phyloP scores from a whole-genome alignment of 2,797 vertebrate species.

The Aldrovandia affinis region DNA sequence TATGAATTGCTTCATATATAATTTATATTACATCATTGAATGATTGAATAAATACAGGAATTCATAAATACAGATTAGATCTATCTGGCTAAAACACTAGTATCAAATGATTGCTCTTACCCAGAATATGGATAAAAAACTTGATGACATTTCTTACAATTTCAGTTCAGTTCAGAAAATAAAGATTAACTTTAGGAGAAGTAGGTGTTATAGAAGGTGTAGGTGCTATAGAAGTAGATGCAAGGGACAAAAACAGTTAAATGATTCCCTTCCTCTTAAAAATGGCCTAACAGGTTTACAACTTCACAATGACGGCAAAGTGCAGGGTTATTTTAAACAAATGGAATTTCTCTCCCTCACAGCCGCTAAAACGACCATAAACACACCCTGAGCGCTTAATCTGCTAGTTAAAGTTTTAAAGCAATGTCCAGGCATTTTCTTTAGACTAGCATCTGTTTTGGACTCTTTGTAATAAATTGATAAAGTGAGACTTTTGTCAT shows the following conservation, averaged over 20 bases:
- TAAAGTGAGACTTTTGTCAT: constrained; percentile 19
- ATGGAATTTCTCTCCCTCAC: constrained; percentile 68
- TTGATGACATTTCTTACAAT: too few species aligned
- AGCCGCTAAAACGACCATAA: constrained; percentile 67
- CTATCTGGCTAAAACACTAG: too few species aligned
- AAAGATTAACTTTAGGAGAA: neutral
- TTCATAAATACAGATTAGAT: too few species aligned
- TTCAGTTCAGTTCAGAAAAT: too few species aligned
- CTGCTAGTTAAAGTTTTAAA: constrained; percentile 53
- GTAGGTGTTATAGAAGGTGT: too few species aligned
- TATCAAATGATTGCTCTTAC: too few species aligned
- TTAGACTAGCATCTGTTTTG: constrained; percentile 39
- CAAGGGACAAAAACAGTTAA: constrained; percentile 53
- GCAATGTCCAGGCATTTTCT: constrained; percentile 32
- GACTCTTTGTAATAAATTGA: constrained; percentile 39
- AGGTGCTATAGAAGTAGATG: neutral
- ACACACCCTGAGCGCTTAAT: constrained; percentile 56
- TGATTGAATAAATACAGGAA: constrained; percentile 28
- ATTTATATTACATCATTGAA: constrained; percentile 22
- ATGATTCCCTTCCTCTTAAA: constrained; percentile 73
- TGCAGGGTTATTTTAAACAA: constrained; percentile 71
- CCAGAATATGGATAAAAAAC: too few species aligned
- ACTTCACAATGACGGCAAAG: constrained; percentile 61
- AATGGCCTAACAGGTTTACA: constrained; percentile 55
- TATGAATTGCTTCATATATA: too few species aligned